Percentiles rank a stretch among this genome's conserved stretches.
These are phyloP conservation scores for Tolmerus cingulatus DNA, from an alignment of 2,888 invertebrate species.

Conservation along the genomic window DNA sequence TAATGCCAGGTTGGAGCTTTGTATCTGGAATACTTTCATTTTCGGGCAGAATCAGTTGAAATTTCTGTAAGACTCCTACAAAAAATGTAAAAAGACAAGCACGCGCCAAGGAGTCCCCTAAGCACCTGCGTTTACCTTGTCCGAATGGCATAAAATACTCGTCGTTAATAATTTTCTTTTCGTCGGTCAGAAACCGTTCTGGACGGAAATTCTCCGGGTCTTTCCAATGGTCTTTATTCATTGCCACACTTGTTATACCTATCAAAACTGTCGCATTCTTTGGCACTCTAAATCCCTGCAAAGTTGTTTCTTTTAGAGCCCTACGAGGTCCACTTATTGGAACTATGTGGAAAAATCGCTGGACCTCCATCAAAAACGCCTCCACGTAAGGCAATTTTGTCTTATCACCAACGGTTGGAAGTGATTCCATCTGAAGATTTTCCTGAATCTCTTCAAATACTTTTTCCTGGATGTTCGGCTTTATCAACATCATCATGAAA, in stretches of 20 bases:
- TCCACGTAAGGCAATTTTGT: conserved; percentile 66
- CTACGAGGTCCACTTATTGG: conserved; percentile 69
- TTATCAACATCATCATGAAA: conserved; percentile 68
- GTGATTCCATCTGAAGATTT: conserved; percentile 54
- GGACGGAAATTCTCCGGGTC: conserved; percentile 72
- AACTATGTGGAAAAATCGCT: conserved; percentile 66
- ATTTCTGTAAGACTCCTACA: conserved; percentile 68
- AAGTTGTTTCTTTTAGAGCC: conserved; percentile 65
- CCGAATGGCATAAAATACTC: conserved; percentile 62
- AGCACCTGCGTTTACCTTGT: conserved; percentile 70
- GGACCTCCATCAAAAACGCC: conserved; percentile 68
- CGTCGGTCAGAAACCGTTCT: conserved; percentile 68
- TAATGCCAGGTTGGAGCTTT: conserved; percentile 66
- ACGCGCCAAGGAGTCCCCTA: conserved; percentile 71
- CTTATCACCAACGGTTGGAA: conserved; percentile 57
- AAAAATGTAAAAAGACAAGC: conserved; percentile 71
- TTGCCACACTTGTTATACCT: conserved; percentile 67
- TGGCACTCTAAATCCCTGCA: conserved; percentile 68
- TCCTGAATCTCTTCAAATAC: conserved; percentile 67
- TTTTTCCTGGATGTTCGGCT: conserved; percentile 68
- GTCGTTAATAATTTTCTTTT: conserved; percentile 54
- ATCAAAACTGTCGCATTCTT: conserved; percentile 66
- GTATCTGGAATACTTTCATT: conserved; percentile 62
- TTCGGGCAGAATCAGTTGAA: conserved; percentile 62
- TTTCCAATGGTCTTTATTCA: conserved; percentile 68